A percentile compares a stretch with the other conserved stretches of the same genome.
phyloP scores from a whole-genome alignment of 2,797 vertebrate species.

The Peromyscus aztecus region DNA sequence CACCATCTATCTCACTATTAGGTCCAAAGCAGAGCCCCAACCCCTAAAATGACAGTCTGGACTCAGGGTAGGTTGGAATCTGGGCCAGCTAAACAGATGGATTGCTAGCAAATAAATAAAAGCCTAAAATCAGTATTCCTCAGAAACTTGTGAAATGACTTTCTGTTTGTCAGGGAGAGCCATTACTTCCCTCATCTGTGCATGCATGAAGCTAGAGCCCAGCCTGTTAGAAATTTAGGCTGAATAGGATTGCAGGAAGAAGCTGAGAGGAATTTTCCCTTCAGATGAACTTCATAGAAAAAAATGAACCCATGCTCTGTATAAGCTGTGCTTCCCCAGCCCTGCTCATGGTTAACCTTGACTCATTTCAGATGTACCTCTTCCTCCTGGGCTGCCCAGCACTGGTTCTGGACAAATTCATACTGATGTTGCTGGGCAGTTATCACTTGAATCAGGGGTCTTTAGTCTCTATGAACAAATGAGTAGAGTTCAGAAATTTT shows the following conservation, averaged over 20 bases:
- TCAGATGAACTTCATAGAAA: not conserved
- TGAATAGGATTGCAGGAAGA: not conserved
- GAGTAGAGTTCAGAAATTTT: slow-evolving; percentile 42
- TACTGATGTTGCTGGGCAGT: not conserved
- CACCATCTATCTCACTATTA: not conserved
- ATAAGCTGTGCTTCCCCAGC: not conserved
- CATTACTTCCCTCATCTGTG: not conserved
- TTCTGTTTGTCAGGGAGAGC: not conserved
- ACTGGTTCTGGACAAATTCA: slow-evolving; percentile 4
- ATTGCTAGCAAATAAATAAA: not conserved
- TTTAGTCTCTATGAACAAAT: slow-evolving; percentile 13
- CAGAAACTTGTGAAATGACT: not conserved
- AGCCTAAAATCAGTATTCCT: not conserved
- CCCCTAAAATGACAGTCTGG: not conserved
- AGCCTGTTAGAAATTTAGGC: not conserved
- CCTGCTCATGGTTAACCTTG: not conserved
- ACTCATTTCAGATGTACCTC: slow-evolving; percentile 50
- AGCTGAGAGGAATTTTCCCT: not conserved
- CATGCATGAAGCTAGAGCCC: not conserved
- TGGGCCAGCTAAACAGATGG: not conserved
- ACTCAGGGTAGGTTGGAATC: not conserved
- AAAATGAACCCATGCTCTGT: not conserved
- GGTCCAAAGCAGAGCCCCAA: not conserved
- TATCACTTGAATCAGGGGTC: slow-evolving; percentile 30
- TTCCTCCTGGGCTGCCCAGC: slow-evolving; percentile 17